These are phyloP conservation scores for Antechinus flavipes DNA, from an alignment of 2,113 vertebrate species.

Conservation along the genomic window DNA sequence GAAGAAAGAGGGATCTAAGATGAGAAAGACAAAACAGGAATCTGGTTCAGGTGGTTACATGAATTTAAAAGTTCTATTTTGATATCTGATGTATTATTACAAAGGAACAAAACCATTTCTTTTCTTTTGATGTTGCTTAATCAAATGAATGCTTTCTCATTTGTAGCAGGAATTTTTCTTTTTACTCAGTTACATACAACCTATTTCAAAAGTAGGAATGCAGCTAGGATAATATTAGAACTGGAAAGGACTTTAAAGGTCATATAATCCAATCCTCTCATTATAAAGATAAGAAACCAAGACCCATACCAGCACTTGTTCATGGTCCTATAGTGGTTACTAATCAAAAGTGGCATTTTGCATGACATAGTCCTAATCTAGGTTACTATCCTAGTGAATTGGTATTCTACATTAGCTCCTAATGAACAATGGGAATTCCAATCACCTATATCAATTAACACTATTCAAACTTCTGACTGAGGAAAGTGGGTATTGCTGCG, in stretches of 20 bases:
- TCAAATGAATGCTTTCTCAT: conserved; percentile 25
- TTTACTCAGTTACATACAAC: conserved; percentile 3
- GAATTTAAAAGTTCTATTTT: background rate
- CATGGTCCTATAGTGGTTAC: background rate
- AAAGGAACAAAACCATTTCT: conserved; percentile 4
- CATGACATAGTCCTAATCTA: background rate
- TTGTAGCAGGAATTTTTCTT: conserved; percentile 38
- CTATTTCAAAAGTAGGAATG: conserved; percentile 25
- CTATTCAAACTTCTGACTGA: background rate
- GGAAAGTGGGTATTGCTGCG: background rate
- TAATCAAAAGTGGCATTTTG: background rate
- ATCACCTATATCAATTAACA: background rate
- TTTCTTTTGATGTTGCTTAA: conserved; percentile 53
- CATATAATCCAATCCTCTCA: background rate
- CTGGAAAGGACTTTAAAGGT: background rate
- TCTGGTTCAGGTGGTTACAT: background rate
- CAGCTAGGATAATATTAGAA: background rate
- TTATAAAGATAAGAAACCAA: background rate
- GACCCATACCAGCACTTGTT: background rate
- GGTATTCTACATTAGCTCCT: background rate
- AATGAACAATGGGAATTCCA: background rate
- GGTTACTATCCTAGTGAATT: background rate
- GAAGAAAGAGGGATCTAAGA: background rate
- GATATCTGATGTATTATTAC: conserved; percentile 16
- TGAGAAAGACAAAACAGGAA: background rate